phyloP scores from a whole-genome alignment of 2,888 invertebrate genomes.

The Cataglyphis cursor region DNA sequence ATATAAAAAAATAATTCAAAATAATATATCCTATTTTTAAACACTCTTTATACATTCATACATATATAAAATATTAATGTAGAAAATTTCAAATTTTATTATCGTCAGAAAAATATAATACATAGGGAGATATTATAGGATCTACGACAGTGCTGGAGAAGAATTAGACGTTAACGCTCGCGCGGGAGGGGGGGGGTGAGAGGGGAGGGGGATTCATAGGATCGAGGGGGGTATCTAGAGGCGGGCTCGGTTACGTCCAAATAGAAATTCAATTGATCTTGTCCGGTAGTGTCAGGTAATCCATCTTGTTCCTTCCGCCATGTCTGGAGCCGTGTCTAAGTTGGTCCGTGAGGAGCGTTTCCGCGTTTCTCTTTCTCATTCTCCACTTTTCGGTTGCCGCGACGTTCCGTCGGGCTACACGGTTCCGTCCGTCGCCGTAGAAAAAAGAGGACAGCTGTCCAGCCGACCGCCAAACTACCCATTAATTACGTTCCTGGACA shows the following conservation, averaged over 20 bases:
- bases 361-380: conserved; percentile 79
- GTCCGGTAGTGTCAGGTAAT: conserved; percentile 87
- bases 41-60: background rate
- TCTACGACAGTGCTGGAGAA: conserved; percentile 63
- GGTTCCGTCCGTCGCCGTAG: conserved; percentile 79
- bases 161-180: conserved; percentile 64
- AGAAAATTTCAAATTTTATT: background rate
- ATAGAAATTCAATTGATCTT: conserved; percentile 89
- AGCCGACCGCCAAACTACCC: conserved; percentile 86
- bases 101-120: conserved; percentile 11
- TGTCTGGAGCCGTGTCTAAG: conserved; percentile 80
- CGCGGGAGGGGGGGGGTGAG: conserved; percentile 23
- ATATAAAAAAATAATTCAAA: background rate
- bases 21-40: background rate
- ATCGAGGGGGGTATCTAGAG: conserved; percentile 48
- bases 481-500: conserved; percentile 84
- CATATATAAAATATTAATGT: background rate
- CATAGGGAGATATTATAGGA: conserved; percentile 47
- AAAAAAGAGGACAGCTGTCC: conserved; percentile 86
- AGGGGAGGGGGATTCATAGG: conserved; percentile 6
- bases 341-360: conserved; percentile 78
- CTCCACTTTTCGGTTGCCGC: conserved; percentile 75
- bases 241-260: conserved; percentile 80
- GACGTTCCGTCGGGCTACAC: conserved; percentile 76
- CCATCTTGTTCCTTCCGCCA: conserved; percentile 87